Percentiles rank a stretch among this genome's conserved stretches.
These are phyloP conservation scores for Volucella inanis DNA, from an alignment of 2,888 invertebrate species.

Conservation along the genomic window DNA sequence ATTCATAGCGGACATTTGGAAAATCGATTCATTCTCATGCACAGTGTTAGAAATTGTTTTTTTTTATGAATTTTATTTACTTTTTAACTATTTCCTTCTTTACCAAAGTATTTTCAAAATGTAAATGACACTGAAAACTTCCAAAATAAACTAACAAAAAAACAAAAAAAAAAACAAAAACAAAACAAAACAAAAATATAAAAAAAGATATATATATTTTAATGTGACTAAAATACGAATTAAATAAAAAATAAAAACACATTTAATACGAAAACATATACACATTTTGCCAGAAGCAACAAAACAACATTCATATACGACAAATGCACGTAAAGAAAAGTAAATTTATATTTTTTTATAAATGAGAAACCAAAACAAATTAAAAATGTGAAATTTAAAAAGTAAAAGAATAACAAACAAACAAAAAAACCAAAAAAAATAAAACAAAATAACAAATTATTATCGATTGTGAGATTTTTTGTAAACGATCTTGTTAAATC, in stretches of 20 bases:
- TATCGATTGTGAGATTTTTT: slow-evolving; percentile 62
- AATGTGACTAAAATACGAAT: slow-evolving; percentile 72
- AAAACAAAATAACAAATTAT: slow-evolving; percentile 43
- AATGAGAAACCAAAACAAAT: slow-evolving; percentile 54
- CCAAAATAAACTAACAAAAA: slow-evolving; percentile 57
- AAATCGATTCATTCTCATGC: not conserved
- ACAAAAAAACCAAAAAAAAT: too few relatives aligned
- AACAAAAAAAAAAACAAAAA: slow-evolving; percentile 58
- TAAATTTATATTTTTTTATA: slow-evolving; percentile 76
- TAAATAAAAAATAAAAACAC: slow-evolving; percentile 73
- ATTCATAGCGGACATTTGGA: too few relatives aligned
- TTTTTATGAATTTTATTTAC: not conserved
- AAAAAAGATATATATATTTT: slow-evolving; percentile 72
- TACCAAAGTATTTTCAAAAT: slow-evolving; percentile 73
- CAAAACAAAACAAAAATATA: slow-evolving; percentile 34
- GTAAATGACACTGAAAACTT: slow-evolving; percentile 72
- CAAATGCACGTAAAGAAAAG: slow-evolving; percentile 75
- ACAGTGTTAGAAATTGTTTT: not conserved
- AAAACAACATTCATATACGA: slow-evolving; percentile 79
- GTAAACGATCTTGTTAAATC: slow-evolving; percentile 69
- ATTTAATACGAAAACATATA: slow-evolving; percentile 75
- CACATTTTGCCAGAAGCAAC: slow-evolving; percentile 78
- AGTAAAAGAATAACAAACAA: slow-evolving; percentile 43
- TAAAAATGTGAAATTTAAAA: not conserved
- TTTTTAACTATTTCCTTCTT: slow-evolving; percentile 14